Base-by-base conservation (phyloP, 2,888 invertebrate genomes). In the Caradrina kadenii region DNA sequence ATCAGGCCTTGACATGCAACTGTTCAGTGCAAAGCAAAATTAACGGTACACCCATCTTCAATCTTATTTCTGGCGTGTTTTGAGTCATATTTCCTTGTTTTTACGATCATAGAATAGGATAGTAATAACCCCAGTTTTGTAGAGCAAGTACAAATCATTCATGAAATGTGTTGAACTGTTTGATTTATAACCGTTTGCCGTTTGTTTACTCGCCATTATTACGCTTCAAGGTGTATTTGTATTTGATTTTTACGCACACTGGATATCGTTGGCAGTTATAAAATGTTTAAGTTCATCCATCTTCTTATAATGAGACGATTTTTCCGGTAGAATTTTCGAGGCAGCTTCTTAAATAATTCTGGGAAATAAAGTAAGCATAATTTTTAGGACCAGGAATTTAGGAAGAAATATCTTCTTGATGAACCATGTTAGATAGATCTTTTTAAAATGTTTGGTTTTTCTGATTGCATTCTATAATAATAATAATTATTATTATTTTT, bases 101-200 rank as follows among this genome's bases (percentile, higher is more conserved):
- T 53, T 74, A 50, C 55, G 61, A 58, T 69, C 60, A 54, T 65
- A 49, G 67, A 73, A 74, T 79, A 70, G 78, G 58, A 63, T 80
- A 69, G 83, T 84, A 74, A 84, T 81, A 84, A 87, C 79, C 62
- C 63, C 77, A 79, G 85, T 81, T 87, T 89, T 89, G 88, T 89
- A 87, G 87, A 85, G 80, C 90, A 87, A 89, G 88, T 90, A 93
- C 92, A 92, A 93, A 93, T 92, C 92, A 91, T 91, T 90, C 90
- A 90, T 89, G 91, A 89, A 90, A 89, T 88, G 87, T 90, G 88
- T 89, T 88, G 88, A 86, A 83, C 80, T 84, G 79, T 84, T 82
- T 88, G 88, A 90, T 90, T 91, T 90, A 90, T 87, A 87, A 82
- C 82, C 72, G 72, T 78, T 69, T 73, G 80, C 74, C 65, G 75